Percentiles rank a stretch among this genome's conserved stretches.
These are phyloP conservation scores for Tylochromis polylepis DNA, from an alignment of 2,113 vertebrate genomes.

Conservation along the genomic window DNA sequence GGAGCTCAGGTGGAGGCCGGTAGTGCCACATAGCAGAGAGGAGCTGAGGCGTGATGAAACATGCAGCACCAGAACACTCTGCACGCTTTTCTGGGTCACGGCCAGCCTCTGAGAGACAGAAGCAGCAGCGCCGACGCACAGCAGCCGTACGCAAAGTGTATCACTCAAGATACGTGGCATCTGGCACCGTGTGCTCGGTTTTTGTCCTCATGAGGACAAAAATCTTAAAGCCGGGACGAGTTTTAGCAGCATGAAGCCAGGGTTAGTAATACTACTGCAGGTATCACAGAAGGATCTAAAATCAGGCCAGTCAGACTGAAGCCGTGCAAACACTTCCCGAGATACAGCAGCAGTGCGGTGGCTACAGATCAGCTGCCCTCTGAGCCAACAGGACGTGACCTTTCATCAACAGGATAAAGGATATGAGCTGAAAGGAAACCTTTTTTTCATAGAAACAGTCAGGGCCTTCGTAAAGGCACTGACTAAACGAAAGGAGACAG, in stretches of 20 bases:
- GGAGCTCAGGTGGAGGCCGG: background rate
- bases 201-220: background rate
- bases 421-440: slow-evolving; percentile 11
- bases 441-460: background rate
- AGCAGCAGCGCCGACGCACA: background rate
- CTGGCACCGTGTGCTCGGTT: rapidly evolving
- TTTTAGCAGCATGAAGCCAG: background rate
- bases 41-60: slow-evolving; percentile 37
- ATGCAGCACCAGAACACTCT: slow-evolving; percentile 1
- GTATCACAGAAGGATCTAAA: background rate
- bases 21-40: slow-evolving; percentile 23
- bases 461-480: background rate
- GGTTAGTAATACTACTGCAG: background rate
- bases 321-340: background rate
- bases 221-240: too few species aligned
- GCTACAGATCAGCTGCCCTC: background rate
- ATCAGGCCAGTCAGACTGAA: background rate
- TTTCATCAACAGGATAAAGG: slow-evolving; percentile 10
- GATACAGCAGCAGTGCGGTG: background rate
- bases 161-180: background rate
- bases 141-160: background rate
- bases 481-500: background rate
- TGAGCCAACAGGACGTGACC: slow-evolving; percentile 9
- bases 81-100: background rate
- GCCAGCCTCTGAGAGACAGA: background rate